Percentiles rank a stretch among this genome's conserved stretches.
These are phyloP conservation scores for Danionella dracula DNA, from an alignment of 2,797 vertebrate species.

Conservation along the genomic window DNA sequence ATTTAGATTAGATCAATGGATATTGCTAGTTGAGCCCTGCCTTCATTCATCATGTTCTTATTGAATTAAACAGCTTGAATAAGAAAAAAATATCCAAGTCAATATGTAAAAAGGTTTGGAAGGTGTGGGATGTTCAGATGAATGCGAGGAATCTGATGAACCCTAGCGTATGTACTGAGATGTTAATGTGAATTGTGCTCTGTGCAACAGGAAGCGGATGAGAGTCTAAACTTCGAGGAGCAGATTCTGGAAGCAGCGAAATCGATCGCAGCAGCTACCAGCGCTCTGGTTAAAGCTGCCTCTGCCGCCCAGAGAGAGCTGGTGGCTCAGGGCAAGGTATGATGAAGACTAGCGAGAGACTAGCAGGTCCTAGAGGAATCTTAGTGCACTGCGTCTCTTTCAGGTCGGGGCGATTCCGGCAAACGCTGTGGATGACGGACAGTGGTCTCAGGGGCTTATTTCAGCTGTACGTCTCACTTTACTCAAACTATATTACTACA, in stretches of 20 bases:
- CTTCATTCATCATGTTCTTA: no score
- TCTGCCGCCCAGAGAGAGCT: conserved; percentile 90
- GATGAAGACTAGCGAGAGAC: background rate
- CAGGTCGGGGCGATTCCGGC: conserved; percentile 91
- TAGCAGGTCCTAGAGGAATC: no score
- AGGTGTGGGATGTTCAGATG: no score
- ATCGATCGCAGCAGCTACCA: conserved; percentile 92
- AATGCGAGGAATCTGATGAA: no score
- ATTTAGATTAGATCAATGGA: no score
- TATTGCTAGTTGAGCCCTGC: no score
- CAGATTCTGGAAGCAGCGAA: conserved; percentile 95
- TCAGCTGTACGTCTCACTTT: conserved; percentile 86
- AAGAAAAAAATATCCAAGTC: no score
- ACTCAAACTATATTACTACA: no score
- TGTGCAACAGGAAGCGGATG: conserved; percentile 82
- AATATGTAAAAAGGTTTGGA: no score
- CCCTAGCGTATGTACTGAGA: background rate
- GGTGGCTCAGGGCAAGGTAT: conserved; percentile 92
- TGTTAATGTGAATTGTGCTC: background rate
- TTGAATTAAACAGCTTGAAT: no score
- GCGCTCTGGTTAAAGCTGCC: conserved; percentile 89
- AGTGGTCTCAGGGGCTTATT: conserved; percentile 98
- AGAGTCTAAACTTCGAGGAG: conserved; percentile 94
- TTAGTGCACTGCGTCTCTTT: conserved; percentile 13
- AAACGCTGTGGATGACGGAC: conserved; percentile 90